Conservation (phyloP, 2,113 vertebrate genomes). For the Pollachius pollachius region DNA sequence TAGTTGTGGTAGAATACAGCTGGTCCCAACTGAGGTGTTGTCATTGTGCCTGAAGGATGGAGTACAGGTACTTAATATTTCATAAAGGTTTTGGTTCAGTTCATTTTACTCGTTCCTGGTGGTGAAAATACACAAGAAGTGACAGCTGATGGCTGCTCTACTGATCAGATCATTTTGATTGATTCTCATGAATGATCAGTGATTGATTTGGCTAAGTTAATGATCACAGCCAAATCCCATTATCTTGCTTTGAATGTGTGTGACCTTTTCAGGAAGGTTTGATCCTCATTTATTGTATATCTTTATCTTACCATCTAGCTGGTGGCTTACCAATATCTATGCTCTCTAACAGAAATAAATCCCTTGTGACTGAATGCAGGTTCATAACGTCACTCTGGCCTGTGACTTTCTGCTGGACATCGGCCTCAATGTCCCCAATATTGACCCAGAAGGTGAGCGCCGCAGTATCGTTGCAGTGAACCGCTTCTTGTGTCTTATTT, state of each 20-base stretch:
- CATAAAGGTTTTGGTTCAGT: neutral
- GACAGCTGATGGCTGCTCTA: no score
- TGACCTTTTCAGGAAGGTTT: no score
- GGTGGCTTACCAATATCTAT: no score
- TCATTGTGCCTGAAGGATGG: no score
- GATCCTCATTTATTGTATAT: neutral
- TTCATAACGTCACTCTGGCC: slow-evolving; percentile 87
- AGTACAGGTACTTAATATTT: neutral
- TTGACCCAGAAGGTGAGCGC: slow-evolving; percentile 84
- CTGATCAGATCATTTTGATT: no score
- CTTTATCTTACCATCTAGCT: neutral
- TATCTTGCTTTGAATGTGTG: no score
- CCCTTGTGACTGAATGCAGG: slow-evolving; percentile 53
- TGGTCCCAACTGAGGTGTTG: no score
- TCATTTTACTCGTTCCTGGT: neutral
- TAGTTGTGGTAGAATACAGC: neutral
- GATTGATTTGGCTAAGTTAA: no score
- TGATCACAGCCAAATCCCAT: no score
- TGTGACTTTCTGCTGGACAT: slow-evolving; percentile 81
- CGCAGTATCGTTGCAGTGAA: neutral
- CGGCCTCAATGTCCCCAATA: slow-evolving; percentile 64
- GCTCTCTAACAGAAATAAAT: no score
- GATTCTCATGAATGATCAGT: no score
- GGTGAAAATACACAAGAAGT: no score
- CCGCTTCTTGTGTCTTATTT: neutral